These are phyloP conservation scores for Phortica magna DNA, from an alignment of 2,888 invertebrate genomes.

Conservation along the genomic window DNA sequence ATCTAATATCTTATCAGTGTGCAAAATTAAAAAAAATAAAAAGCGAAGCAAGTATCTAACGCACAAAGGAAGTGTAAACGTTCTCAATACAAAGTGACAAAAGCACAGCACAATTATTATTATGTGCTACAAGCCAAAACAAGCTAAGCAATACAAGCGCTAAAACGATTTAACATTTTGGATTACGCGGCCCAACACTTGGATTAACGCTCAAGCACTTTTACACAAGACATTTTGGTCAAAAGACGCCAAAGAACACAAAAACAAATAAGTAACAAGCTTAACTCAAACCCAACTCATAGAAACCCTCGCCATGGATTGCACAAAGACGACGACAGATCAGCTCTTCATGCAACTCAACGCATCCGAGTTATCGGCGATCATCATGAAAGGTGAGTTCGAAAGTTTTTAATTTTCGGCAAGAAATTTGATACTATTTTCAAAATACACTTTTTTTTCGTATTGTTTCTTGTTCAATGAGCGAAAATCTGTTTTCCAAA, in stretches of 20 bases:
- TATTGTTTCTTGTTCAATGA: background rate
- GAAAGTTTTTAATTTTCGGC: background rate
- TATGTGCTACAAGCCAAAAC: slow-evolving; percentile 16
- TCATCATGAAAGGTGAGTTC: slow-evolving; percentile 75
- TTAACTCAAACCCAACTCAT: background rate
- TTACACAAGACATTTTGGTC: background rate
- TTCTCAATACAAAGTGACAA: slow-evolving; percentile 4
- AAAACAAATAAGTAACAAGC: background rate
- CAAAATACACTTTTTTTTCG: background rate
- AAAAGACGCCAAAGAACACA: background rate
- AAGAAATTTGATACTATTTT: slow-evolving; percentile 13
- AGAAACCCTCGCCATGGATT: slow-evolving; percentile 49
- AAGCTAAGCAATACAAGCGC: slow-evolving; percentile 17
- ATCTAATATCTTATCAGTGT: slow-evolving; percentile 50
- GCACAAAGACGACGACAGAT: slow-evolving; percentile 47
- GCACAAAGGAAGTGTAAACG: background rate
- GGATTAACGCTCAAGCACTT: slow-evolving; percentile 15
- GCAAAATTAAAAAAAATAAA: slow-evolving; percentile 33
- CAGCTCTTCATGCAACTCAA: slow-evolving; percentile 75
- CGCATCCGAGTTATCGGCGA: slow-evolving; percentile 75
- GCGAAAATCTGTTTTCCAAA: background rate
- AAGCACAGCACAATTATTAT: slow-evolving; percentile 9
- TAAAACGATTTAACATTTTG: slow-evolving; percentile 42
- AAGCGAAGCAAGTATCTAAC: slow-evolving; percentile 16
- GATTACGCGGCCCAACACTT: slow-evolving; percentile 60